Evolutionary conservation across 2,888 invertebrate genomes (phyloP), one percentile per base, ranked within the genome.

Genomic region (Cistogaster globosa): DNA sequence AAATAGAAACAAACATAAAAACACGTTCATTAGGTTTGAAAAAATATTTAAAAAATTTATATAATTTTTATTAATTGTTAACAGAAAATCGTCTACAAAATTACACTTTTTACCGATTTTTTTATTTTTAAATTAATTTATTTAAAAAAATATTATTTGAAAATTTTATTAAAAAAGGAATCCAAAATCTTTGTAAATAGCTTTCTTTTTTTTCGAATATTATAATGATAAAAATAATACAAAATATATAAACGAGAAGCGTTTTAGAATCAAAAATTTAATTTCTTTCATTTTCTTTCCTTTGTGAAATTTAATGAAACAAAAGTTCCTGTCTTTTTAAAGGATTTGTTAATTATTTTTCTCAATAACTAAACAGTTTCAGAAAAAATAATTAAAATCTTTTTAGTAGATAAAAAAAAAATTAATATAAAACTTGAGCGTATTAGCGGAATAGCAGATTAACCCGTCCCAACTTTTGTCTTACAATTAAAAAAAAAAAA

Each of bases 361-460:
- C 14, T 18, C n/a, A 18, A n/a, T 42, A 48, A 20, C n/a, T 3
- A 36, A 72, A 60, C 6, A 26, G 12, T 53, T 57, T n/a, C 51
- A 77, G 68, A 68, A 62, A 18, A 71, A 42, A 42, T 22, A 62
- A 74, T 79, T 83, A 55, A 53, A 68, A 62, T 45, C 62, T 68
- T 72, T 72, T 42, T 32, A 74, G 62, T 57, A 45, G 9, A 51
- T 71, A 78, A 5, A 32, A 32, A 32, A 32, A 32, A 32, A 32
- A 32, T 18, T 67, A 42, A 22, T 71, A 79, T 63, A 75, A 72
- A 75, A 78, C 20, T 63, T 68, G 87, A 90, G 89, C 88, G 90
- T 91, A 91, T 92, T 91, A 91, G 91, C 92, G 91, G 92, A 91
- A 90, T 91, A 92, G 91, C 92, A 92, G 92, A 89, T 92, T 91